A percentile compares a stretch with the other conserved stretches of the same genome.
Evolutionary conservation across 2,113 vertebrate genomes (phyloP).

Genomic region (Thalassarche chlororhynchos): DNA sequence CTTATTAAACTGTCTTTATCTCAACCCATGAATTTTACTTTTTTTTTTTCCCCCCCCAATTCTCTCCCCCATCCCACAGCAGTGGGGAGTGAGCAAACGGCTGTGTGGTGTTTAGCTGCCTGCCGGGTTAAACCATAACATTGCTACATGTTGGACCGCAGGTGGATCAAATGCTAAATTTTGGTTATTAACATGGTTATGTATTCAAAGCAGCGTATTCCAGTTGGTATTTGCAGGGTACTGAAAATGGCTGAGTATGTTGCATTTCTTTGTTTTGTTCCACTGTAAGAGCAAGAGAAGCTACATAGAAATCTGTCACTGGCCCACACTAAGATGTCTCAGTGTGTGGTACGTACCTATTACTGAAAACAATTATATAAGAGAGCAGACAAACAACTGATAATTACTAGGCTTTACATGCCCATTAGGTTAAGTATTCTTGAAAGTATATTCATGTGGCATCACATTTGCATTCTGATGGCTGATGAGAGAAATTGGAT

Average conservation of each 20-base stretch:
- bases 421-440: slow-evolving; percentile 56
- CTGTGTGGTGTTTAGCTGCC: no score
- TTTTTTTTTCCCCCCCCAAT: no score
- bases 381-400: slow-evolving; percentile 13
- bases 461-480: neutral
- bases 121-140: no score
- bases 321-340: neutral
- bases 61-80: no score
- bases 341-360: neutral
- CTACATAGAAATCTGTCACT: neutral
- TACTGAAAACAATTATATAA: neutral
- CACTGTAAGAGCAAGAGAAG: neutral
- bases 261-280: neutral
- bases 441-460: slow-evolving; percentile 24
- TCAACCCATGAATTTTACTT: no score
- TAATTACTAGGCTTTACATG: slow-evolving; percentile 31
- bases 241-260: accelerated
- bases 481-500: neutral
- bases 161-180: neutral
- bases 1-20: no score
- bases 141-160: neutral
- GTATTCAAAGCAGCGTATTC: neutral
- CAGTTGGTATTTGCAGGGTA: accelerated
- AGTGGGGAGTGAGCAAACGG: no score
- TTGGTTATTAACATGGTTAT: neutral